These are phyloP conservation scores for Meloidogyne hapla DNA, from an alignment of 1,140 invertebrate genomes.

Conservation along the genomic window DNA sequence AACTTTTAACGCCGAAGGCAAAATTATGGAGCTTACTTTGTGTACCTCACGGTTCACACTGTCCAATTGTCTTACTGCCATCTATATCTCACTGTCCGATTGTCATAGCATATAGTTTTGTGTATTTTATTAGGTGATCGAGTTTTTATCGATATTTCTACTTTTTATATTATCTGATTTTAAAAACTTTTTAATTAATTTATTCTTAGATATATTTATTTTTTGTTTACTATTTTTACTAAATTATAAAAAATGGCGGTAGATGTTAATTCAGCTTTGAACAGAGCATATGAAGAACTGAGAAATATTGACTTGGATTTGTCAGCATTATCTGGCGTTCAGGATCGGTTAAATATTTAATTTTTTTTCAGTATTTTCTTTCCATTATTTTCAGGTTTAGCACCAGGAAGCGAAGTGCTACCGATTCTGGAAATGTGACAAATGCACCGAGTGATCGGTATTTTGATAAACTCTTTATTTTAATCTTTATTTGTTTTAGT, in stretches of 20 bases:
- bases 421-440: conserved; percentile 4
- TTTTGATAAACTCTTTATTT: conserved; percentile 6
- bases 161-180: background rate
- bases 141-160: too few species aligned
- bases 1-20: too few species aligned
- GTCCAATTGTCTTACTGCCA: too few species aligned
- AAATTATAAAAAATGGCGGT: conserved; percentile 28
- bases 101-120: too few species aligned
- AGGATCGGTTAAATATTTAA: conserved; percentile 7
- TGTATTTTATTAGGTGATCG: too few species aligned
- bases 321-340: conserved; percentile 26
- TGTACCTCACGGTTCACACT: too few species aligned
- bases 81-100: too few species aligned
- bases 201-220: background rate
- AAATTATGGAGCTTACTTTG: too few species aligned
- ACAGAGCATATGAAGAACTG: conserved; percentile 37
- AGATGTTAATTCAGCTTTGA: conserved; percentile 32
- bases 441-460: conserved; percentile 15
- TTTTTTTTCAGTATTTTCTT: background rate
- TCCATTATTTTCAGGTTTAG: conserved; percentile 18
- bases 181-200: background rate
- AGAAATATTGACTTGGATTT: conserved; percentile 35
- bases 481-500: conserved; percentile 25
- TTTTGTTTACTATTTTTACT: background rate
- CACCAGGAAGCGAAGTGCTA: conserved; percentile 6